Percentiles rank a stretch among this genome's conserved stretches.
Evolutionary conservation across 1,140 invertebrate species (phyloP).

Genomic region (Macrostomum lignano): DNA sequence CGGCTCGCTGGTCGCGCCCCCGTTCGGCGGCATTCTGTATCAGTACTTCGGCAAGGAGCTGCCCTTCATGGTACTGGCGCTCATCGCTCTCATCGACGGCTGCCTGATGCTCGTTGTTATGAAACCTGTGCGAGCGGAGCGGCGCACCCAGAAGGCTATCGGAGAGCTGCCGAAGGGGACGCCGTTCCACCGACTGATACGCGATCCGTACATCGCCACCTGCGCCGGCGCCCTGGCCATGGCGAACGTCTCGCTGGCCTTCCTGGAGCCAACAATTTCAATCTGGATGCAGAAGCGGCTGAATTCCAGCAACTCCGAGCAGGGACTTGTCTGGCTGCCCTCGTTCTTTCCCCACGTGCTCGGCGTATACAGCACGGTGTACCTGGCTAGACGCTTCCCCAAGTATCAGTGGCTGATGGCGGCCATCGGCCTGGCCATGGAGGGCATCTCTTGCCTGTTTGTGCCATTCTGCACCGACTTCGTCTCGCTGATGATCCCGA

Average conservation of each 20-base stretch:
- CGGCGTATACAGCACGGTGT: slow-evolving; percentile 79
- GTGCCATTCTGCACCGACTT: slow-evolving; percentile 73
- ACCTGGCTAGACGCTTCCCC: slow-evolving; percentile 66
- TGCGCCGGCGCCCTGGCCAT: slow-evolving; percentile 88
- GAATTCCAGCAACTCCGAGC: too few relatives aligned
- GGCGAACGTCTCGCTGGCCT: slow-evolving; percentile 91
- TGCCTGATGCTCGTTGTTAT: slow-evolving; percentile 79
- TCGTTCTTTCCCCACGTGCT: slow-evolving; percentile 92
- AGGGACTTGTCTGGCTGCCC: slow-evolving; percentile 94
- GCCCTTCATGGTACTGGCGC: slow-evolving; percentile 73
- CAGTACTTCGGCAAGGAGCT: slow-evolving; percentile 89
- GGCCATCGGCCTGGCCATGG: slow-evolving; percentile 58
- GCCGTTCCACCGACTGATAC: slow-evolving; percentile 71
- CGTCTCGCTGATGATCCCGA: slow-evolving; percentile 71
- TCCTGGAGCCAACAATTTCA: slow-evolving; percentile 89
- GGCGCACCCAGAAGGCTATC: slow-evolving; percentile 6
- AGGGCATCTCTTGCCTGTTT: slow-evolving; percentile 76
- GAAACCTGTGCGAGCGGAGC: slow-evolving; percentile 31
- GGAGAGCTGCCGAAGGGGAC: slow-evolving; percentile 27
- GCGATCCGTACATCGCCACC: slow-evolving; percentile 87
- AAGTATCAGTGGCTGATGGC: slow-evolving; percentile 89
- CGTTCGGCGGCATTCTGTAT: slow-evolving; percentile 84
- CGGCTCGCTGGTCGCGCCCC: slow-evolving; percentile 94
- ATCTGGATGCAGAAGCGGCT: slow-evolving; percentile 92
- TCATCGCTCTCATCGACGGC: slow-evolving; percentile 71